Conservation (phyloP, 2,888 invertebrate genomes). For the Imbricaverruca yamaguchii region DNA sequence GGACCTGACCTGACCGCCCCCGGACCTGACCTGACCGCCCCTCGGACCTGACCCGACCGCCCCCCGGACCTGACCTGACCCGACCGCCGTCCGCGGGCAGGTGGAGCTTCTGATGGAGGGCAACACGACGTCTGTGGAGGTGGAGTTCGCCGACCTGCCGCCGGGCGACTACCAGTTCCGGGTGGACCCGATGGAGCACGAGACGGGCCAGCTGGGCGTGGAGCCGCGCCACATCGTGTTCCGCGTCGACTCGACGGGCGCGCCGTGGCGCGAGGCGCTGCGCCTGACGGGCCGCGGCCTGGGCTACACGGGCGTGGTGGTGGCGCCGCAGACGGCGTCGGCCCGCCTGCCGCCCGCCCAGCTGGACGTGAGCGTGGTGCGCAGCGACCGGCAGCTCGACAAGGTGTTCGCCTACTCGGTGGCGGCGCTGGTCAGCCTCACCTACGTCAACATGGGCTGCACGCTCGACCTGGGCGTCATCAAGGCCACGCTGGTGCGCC, state of each 20-base stretch:
- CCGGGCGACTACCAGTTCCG: slow-evolving; percentile 6
- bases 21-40: too few relatives aligned
- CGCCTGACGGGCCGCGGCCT: background rate
- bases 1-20: too few relatives aligned
- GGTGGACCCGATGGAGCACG: background rate
- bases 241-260: background rate
- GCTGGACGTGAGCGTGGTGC: slow-evolving; percentile 11
- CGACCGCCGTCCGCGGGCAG: background rate
- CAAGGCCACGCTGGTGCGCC: slow-evolving; percentile 56
- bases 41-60: too few relatives aligned
- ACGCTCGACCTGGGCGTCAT: slow-evolving; percentile 69
- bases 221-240: background rate
- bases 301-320: slow-evolving; percentile 5
- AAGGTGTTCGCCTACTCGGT: slow-evolving; percentile 66
- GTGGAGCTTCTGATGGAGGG: slow-evolving; percentile 12
- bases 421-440: slow-evolving; percentile 63
- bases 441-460: slow-evolving; percentile 86
- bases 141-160: slow-evolving; percentile 11
- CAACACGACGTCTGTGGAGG: background rate
- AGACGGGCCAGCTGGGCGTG: background rate
- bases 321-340: background rate
- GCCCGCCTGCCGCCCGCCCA: too few relatives aligned
- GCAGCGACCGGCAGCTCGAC: slow-evolving; percentile 30
- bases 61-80: background rate
- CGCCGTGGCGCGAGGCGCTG: background rate